Evolutionary conservation across 2,888 invertebrate species (phyloP).

Genomic region (Atrina japonica): DNA sequence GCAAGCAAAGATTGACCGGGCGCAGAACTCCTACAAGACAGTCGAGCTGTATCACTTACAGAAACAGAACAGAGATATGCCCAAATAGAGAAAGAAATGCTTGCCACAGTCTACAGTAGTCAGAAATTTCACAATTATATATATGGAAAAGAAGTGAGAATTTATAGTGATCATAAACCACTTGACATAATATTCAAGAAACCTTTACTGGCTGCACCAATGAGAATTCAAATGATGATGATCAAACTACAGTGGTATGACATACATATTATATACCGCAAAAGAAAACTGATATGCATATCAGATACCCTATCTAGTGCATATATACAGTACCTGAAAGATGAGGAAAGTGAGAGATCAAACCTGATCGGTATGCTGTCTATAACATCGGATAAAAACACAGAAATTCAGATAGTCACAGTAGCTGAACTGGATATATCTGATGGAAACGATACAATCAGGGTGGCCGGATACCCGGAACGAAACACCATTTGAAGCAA

Average conservation of each 20-base stretch:
- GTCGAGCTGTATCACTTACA: constrained; percentile 3
- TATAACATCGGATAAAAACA: too few species aligned
- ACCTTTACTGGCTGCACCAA: too few species aligned
- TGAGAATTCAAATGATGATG: too few species aligned
- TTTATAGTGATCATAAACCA: constrained; percentile 53
- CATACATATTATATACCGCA: constrained; percentile 27
- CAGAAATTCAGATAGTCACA: too few species aligned
- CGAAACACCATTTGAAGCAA: too few species aligned
- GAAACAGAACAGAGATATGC: constrained; percentile 17
- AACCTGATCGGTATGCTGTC: too few species aligned
- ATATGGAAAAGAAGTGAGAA: constrained; percentile 44
- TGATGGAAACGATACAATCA: too few species aligned
- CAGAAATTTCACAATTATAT: constrained; percentile 45
- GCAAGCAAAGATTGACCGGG: constrained; percentile 9
- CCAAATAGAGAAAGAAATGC: constrained; percentile 22
- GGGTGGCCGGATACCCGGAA: too few species aligned
- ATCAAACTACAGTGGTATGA: too few species aligned
- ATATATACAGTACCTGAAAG: background rate
- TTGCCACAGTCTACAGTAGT: constrained; percentile 47
- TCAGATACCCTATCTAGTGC: constrained; percentile 16
- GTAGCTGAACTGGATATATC: too few species aligned
- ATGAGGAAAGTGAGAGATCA: too few species aligned
- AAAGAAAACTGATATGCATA: constrained; percentile 11
- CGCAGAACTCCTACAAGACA: constrained; percentile 1
- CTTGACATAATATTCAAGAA: constrained; percentile 35